Conservation (phyloP, 2,797 vertebrate species). For the Notamacropus eugenii region DNA sequence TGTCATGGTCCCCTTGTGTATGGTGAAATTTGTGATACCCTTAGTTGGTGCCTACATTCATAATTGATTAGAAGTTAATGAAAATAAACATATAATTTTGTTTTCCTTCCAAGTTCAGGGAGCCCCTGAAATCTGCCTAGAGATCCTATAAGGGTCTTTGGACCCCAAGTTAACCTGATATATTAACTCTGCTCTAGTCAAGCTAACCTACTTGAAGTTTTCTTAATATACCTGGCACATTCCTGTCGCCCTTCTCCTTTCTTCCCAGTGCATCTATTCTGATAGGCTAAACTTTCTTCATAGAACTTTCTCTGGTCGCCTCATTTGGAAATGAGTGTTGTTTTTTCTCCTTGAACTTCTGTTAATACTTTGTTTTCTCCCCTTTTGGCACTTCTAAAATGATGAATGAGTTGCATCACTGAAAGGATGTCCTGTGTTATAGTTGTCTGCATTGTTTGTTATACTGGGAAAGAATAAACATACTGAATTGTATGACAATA, state of each 20-base stretch:
- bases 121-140: not conserved
- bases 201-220: not conserved
- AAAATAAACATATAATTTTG: not conserved
- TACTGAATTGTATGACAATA: not conserved
- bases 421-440: not conserved
- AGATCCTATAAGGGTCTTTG: not conserved
- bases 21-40: not conserved
- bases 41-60: not conserved
- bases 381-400: not conserved
- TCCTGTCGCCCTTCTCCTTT: not conserved
- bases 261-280: not conserved
- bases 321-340: not conserved
- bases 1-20: not conserved
- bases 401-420: not conserved
- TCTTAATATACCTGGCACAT: not conserved
- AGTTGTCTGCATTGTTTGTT: not conserved
- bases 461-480: not conserved
- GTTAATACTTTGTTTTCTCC: not conserved
- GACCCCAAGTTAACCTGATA: not conserved
- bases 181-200: not conserved
- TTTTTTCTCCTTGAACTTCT: not conserved
- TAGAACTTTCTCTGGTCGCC: not conserved
- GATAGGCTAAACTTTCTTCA: slow-evolving; percentile 18
- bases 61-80: not conserved
- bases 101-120: not conserved